Percentiles rank a stretch among this genome's conserved stretches.
Conservation (phyloP, 92 coral and sea anemone genomes). For the Epizoanthus illoricatus region DNA sequence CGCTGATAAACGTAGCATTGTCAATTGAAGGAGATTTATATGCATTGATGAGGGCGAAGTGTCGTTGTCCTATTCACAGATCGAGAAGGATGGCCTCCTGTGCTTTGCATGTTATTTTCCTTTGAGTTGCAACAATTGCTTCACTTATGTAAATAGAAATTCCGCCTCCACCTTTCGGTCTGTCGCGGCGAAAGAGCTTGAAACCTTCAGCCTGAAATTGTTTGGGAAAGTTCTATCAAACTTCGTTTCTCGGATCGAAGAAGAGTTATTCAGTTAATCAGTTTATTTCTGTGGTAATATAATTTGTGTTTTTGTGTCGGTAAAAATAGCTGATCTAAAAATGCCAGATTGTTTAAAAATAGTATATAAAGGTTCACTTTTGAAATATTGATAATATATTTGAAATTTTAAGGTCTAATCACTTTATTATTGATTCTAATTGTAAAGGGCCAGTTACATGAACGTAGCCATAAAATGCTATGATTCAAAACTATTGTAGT, state of each 20-base stretch:
- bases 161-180: constrained; percentile 26
- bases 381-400: too few relatives aligned
- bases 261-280: too few relatives aligned
- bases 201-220: constrained; percentile 49
- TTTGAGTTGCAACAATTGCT: constrained; percentile 21
- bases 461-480: too few relatives aligned
- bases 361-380: too few relatives aligned
- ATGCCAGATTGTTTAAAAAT: too few relatives aligned
- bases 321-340: too few relatives aligned
- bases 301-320: too few relatives aligned
- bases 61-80: constrained; percentile 35
- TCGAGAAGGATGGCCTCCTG: constrained; percentile 29
- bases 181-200: constrained; percentile 46
- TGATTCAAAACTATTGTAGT: too few relatives aligned
- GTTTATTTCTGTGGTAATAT: too few relatives aligned
- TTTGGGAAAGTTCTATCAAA: constrained; percentile 49
- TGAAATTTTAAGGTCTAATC: too few relatives aligned
- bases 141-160: constrained; percentile 18
- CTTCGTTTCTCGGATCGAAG: constrained; percentile 33
- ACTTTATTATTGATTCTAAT: too few relatives aligned
- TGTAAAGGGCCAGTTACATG: too few relatives aligned
- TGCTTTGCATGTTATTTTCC: constrained; percentile 15
- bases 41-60: constrained; percentile 29
- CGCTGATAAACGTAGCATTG: constrained; percentile 24
- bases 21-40: constrained; percentile 43